Conservation (phyloP, 1,140 invertebrate species). For the Araneus ventricosus region DNA sequence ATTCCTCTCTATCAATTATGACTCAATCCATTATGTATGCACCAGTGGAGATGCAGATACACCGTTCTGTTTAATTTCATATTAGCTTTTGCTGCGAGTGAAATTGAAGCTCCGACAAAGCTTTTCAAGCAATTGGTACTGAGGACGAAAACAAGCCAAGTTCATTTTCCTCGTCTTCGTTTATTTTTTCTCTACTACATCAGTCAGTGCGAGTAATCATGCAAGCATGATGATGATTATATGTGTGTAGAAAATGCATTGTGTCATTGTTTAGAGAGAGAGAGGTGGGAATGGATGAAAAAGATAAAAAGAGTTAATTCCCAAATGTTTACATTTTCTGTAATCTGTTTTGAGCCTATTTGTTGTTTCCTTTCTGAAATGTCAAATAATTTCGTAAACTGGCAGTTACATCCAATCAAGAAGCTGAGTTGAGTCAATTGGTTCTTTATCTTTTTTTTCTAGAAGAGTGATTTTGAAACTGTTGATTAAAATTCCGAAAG, state of each 20-base stretch:
- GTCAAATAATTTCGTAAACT: neutral
- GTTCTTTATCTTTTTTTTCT: neutral
- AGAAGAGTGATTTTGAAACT: neutral
- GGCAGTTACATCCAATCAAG: neutral
- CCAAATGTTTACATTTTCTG: neutral
- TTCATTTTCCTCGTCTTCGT: neutral
- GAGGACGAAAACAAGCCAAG: neutral
- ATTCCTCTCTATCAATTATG: conserved; percentile 65
- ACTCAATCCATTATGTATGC: conserved; percentile 68
- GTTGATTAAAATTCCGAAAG: neutral
- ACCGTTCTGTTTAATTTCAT: conserved; percentile 63
- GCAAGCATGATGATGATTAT: neutral
- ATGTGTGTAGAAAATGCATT: neutral
- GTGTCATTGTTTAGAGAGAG: neutral
- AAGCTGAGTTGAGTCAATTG: neutral
- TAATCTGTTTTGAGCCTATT: neutral
- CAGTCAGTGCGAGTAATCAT: neutral
- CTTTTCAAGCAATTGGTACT: neutral
- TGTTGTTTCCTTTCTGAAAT: neutral
- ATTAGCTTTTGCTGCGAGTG: conserved; percentile 21
- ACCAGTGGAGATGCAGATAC: conserved; percentile 6
- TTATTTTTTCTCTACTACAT: neutral
- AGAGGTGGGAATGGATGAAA: neutral
- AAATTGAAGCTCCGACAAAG: neutral
- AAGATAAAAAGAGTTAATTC: neutral